Base-by-base conservation (phyloP, 2,888 invertebrate genomes). In the Entomobrya proxima region DNA sequence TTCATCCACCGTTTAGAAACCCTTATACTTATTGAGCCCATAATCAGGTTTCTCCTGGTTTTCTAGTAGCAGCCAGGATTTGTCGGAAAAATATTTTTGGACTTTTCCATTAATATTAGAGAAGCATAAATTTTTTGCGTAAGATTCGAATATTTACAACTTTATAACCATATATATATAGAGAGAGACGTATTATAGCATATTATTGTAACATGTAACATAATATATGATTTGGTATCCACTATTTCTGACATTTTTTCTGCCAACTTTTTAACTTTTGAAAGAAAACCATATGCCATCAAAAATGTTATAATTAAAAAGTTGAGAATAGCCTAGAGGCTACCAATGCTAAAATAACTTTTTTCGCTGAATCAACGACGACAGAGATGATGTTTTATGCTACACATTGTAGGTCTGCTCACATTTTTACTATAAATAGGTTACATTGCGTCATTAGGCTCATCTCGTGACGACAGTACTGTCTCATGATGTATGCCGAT, bases 1-100 rank as follows among this genome's bases (percentile, higher is more conserved):
- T 18, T 47, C 77, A 67, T 40, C 37, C 32, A 35, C 32, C 18
- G 27, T 79, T 35, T 69, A 44, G 4, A 67, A 67, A 67, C 11
- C 58, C 27, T 15, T 37, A 18, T 82, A 35, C n/a, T 35, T 24
- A 61, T 85, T 85, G 85, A 85, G 85, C 85, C 79, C 79, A 80
- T 85, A 61, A 85, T 85, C 85, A 85, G 79, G 85, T 85, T 85
- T 75, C 27, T 50, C 61, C 85, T 75, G 85, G 75, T 32, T 64
- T 52, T 74, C 72, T 72, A 72, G n/a, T n/a, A 58, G 7, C 24
- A 72, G 35, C 78, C 84, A 78, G 84, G 78, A 78, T 85, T 69
- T 81, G n/a, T 79, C 72, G 24, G 72, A 81, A 55, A 52, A 75
- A 67, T 40, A 67, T 67, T 11, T 13, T 67, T 67, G 67, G 67